Base-by-base conservation (phyloP, 2,113 vertebrate genomes). In the Platichthys flesus region DNA sequence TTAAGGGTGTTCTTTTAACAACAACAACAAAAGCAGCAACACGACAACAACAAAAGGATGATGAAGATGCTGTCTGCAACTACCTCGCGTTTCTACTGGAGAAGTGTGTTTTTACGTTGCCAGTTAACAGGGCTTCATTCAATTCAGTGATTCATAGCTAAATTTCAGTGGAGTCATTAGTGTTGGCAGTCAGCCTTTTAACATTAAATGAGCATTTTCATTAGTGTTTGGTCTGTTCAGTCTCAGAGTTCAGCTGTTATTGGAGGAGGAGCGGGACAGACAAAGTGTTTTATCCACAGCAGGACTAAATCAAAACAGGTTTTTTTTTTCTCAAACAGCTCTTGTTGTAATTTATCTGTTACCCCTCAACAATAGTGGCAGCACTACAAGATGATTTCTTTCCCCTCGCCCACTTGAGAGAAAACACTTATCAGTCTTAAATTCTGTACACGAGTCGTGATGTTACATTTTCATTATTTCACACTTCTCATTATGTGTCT, bases 1-100 rank as follows among this genome's bases (percentile, higher is more conserved):
- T 88, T 84, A 85, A 49, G 10, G 42, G 13, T 13, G 63, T 86
- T 80, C 47, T 76, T 82, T 67, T 65, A 73, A 14, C 42, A 45
- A 15, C 42, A 49, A 6, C 59, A 62, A 6, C 72, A 73, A 45
- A 12, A 42, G 13, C 42, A 47, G 16, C 59, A 58, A 6, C 69
- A 64, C 10, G 67, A 59, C 5, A 70, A 66, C 4, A 75, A 28
- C 18, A 45, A 54, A 10, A 31, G 3, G 24, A 62, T 45, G 49
- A 13, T 18, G 23, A 16, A 58, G 16, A 51, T 51, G 47, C 47
- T 16, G 5, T 13, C 40, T 42, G 40, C 40, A 10, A 51, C 20
- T 7, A 15, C 56, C 28, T 70, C 37, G 4, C 13, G 31, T 61
- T 40, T 65, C 28, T 51, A 16, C 35, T 20, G 14, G n/a, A 61